Evolutionary conservation across 2,888 invertebrate genomes (phyloP).

Genomic region (Trileptium ribeirensis): DNA sequence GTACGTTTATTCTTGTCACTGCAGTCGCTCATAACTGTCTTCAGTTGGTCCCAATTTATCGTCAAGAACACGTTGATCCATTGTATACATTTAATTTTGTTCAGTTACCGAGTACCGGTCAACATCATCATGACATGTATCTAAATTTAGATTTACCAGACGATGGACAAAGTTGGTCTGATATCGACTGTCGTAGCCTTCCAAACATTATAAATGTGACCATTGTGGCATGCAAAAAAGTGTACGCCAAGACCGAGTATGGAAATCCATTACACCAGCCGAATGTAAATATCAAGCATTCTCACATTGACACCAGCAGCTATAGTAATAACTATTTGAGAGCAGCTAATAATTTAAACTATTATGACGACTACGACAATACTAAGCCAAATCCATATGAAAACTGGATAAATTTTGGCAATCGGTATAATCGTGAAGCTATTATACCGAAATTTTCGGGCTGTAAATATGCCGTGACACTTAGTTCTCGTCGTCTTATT

Average conservation of each 20-base stretch:
- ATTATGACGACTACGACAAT: not conserved
- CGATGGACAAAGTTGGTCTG: not conserved
- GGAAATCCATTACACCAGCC: too few species aligned
- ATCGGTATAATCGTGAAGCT: too few species aligned
- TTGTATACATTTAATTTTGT: not conserved
- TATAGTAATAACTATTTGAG: too few species aligned
- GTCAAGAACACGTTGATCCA: not conserved
- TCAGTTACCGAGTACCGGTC: not conserved
- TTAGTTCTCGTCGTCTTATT: not conserved
- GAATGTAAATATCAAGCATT: not conserved
- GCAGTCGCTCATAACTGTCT: constrained; percentile 8
- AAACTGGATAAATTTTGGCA: too few species aligned
- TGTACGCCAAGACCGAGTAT: too few species aligned
- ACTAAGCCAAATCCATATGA: too few species aligned
- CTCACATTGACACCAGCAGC: not conserved
- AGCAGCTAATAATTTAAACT: not conserved
- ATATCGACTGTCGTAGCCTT: not conserved
- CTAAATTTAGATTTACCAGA: too few species aligned
- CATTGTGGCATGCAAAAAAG: not conserved
- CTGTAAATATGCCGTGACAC: not conserved
- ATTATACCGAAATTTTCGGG: not conserved
- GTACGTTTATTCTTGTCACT: not conserved
- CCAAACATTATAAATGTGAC: not conserved
- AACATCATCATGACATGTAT: too few species aligned
- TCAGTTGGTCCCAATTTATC: not conserved